Evolutionary conservation across 64 coral and sea anemone species (phyloP), one percentile per base, ranked within the genome.

Genomic region (Platygyra sinensis): DNA sequence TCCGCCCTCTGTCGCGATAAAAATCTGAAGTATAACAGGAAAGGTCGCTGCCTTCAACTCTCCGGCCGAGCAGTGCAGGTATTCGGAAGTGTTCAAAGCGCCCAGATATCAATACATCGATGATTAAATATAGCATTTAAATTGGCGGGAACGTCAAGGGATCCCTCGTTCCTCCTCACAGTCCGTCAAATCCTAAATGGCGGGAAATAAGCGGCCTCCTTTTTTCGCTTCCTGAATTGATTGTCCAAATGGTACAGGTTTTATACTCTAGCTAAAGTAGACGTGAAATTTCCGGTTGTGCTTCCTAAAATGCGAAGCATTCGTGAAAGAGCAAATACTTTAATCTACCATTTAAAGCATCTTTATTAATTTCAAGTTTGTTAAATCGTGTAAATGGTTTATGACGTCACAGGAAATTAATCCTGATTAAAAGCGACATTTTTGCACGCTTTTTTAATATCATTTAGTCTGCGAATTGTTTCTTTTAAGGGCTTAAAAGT

Each of bases 221-320:
- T 31, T 46, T 46, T 12, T 15, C 8, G 63, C 12, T 85, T 50
- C 36, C 38, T 72, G 81, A 1, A 69, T 69, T 46, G 24, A 36
- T 28, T 71, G 22, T 25, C n/a, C 36, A 63, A 51, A 80, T 29
- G 28, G n/a, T 32, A 29, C 16, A 24, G 62, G 24, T 50, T 85
- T 71, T 51, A 85, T 85, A 85, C 62, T 85, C 22, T 72, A 7
- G 24, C 62, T 85, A n/a, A 62, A 71, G 63, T 24, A 51, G 22
- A 51, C 65, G 36, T 28, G 38, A 19, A 24, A 71, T 85, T 85
- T 85, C 81, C 81, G 81, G 81, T 85, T 11, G 16, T 85, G 62
- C 36, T 65, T 3, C 60, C 20, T 63, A 83, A 65, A 36, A 65
- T 83, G 60, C 20, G n/a, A 85, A 85, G 39, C 62, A 85, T 67